Evolutionary conservation across 1,140 invertebrate genomes (phyloP).

Genomic region (Oryzaephilus surinamensis): DNA sequence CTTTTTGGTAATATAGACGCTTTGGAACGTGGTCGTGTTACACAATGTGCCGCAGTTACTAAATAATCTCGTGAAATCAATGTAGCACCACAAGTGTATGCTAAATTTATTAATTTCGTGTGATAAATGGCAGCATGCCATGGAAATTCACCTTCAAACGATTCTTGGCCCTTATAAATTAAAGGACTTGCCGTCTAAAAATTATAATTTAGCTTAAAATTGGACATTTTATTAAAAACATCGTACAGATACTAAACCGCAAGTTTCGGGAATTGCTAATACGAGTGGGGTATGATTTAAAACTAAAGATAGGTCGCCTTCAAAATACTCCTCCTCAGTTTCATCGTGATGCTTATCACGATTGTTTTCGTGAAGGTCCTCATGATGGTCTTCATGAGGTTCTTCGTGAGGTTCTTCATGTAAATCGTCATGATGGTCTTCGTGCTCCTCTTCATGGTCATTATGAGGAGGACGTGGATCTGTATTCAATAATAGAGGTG

Average conservation of each 20-base stretch:
- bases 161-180: slow-evolving; percentile 31
- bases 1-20: slow-evolving; percentile 20
- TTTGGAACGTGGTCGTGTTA: slow-evolving; percentile 35
- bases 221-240: background rate
- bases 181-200: slow-evolving; percentile 26
- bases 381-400: too few species aligned
- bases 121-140: slow-evolving; percentile 33
- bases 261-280: too few species aligned
- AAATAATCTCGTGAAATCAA: slow-evolving; percentile 62
- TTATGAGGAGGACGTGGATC: background rate
- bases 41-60: slow-evolving; percentile 77
- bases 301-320: slow-evolving; percentile 21
- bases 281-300: too few species aligned
- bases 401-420: background rate
- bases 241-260: slow-evolving; percentile 29
- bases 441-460: background rate
- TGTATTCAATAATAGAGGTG: slow-evolving; percentile 1
- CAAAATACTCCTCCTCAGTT: slow-evolving; percentile 27
- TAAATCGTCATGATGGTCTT: background rate
- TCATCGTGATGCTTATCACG: background rate
- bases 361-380: too few species aligned
- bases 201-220: background rate
- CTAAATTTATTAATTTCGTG: slow-evolving; percentile 26
- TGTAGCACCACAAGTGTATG: slow-evolving; percentile 67
- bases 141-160: slow-evolving; percentile 30